Base-by-base conservation (phyloP, 2,888 invertebrate species). In the Spodoptera exigua region DNA sequence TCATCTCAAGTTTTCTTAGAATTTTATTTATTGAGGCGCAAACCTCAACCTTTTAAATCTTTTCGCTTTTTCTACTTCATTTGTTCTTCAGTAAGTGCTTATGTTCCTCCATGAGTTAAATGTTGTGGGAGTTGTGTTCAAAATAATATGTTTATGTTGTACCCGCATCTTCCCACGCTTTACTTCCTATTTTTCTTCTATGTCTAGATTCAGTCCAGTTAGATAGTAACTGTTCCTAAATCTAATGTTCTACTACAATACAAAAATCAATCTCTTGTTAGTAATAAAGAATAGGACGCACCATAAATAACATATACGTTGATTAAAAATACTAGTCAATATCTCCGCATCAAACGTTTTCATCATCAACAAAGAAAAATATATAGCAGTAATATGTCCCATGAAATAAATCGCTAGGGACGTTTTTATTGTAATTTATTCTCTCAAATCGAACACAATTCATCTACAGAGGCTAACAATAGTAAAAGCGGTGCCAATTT, bases 401-500 rank as follows among this genome's bases (percentile, higher is more conserved):
- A 14, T 18, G 17, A 41, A 67, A 70, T 60, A 60, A 74, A 77
- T 74, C 27, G 51, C 14, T 16, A 10, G 18, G 12, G 68, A 59
- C 57, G 40, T 66, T 74, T 70, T 70, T 58, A 64, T 56, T 61
- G 66, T 70, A 74, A 74, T 74, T 66, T 74, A 66, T 75, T 66
- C 57, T 43, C 52, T 63, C 56, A 78, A 78, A 78, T 78, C 76
- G 76, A 78, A 70, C 62, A 75, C 66, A 75, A 74, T 78, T 74
- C 76, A 78, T 74, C 67, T 70, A 63, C 65, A 48, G 54, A 48
- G 51, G 46, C 67, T 62, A 71, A 83, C 83, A 85, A 84, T 83
- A 78, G 80, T 79, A 78, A 71, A 76, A 74, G 75, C 73, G 66
- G 61, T 78, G 67, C 76, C 76, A 75, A 74, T 78, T 85, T 83